phyloP scores from a whole-genome alignment of 2,888 invertebrate species.

The Laothoe populi region DNA sequence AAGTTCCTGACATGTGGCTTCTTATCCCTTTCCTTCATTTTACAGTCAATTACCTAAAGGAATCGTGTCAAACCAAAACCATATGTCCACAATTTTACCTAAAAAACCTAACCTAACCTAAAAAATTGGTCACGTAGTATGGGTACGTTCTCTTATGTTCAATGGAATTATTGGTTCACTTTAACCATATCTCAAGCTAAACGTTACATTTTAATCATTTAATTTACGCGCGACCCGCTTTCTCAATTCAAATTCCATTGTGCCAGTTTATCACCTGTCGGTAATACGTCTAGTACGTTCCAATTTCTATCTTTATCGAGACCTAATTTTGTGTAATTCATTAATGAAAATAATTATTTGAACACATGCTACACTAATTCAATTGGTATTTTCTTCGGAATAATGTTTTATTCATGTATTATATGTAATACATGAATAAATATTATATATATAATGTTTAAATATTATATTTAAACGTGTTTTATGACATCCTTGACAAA shows the following conservation, averaged over 20 bases:
- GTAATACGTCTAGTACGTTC: slow-evolving; percentile 11
- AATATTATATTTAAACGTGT: too few relatives aligned
- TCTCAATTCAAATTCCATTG: slow-evolving; percentile 10
- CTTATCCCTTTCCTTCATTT: too few relatives aligned
- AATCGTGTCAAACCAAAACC: too few relatives aligned
- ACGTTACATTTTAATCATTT: slow-evolving; percentile 5
- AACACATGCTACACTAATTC: not conserved
- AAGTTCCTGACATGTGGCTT: too few relatives aligned
- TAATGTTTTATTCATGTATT: not conserved
- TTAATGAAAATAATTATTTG: not conserved
- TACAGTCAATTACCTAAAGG: too few relatives aligned
- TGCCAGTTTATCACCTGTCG: slow-evolving; percentile 17
- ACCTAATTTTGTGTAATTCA: slow-evolving; percentile 14
- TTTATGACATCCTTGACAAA: too few relatives aligned
- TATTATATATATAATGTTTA: not conserved
- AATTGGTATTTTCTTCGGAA: not conserved
- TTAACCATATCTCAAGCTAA: not conserved
- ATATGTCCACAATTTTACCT: too few relatives aligned
- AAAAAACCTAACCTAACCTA: too few relatives aligned
- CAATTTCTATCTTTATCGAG: slow-evolving; percentile 18
- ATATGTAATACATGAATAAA: too few relatives aligned
- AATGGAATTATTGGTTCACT: not conserved
- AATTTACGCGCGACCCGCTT: slow-evolving; percentile 18
- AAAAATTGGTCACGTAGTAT: too few relatives aligned
- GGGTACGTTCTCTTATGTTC: not conserved